Evolutionary conservation across 2,113 vertebrate species (phyloP).

Genomic region (Eira barbara): DNA sequence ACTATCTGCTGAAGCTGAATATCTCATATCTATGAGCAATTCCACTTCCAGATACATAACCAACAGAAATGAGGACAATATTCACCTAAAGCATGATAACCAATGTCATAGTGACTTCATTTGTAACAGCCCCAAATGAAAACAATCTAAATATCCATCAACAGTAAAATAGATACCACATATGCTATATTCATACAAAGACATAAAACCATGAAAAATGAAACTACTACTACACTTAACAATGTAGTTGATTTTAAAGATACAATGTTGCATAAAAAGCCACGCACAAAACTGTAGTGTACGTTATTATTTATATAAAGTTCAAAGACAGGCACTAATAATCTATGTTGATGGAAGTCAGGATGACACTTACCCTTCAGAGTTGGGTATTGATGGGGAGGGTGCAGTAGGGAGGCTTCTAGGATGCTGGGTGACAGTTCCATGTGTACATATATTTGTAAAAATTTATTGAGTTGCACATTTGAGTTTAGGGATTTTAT

Average conservation of each 20-base stretch:
- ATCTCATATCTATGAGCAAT: background rate
- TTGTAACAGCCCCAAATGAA: background rate
- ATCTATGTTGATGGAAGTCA: background rate
- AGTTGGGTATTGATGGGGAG: background rate
- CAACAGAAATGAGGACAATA: background rate
- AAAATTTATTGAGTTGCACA: background rate
- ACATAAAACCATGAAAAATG: background rate
- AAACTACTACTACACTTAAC: background rate
- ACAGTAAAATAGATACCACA: background rate
- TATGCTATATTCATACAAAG: background rate
- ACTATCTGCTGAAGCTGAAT: background rate
- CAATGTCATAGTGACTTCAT: background rate
- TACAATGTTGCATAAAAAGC: background rate
- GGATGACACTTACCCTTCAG: background rate
- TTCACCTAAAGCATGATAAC: background rate
- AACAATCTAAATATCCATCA: background rate
- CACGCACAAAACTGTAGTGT: background rate
- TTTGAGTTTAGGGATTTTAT: background rate
- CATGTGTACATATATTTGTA: background rate
- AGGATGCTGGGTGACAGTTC: background rate
- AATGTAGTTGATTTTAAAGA: background rate
- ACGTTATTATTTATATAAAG: background rate
- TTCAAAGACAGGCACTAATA: background rate
- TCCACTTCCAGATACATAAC: background rate
- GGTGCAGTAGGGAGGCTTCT: background rate